Percentiles rank a stretch among this genome's conserved stretches.
phyloP scores from a whole-genome alignment of 2,888 invertebrate genomes.

The Halictus quadricinctus region DNA sequence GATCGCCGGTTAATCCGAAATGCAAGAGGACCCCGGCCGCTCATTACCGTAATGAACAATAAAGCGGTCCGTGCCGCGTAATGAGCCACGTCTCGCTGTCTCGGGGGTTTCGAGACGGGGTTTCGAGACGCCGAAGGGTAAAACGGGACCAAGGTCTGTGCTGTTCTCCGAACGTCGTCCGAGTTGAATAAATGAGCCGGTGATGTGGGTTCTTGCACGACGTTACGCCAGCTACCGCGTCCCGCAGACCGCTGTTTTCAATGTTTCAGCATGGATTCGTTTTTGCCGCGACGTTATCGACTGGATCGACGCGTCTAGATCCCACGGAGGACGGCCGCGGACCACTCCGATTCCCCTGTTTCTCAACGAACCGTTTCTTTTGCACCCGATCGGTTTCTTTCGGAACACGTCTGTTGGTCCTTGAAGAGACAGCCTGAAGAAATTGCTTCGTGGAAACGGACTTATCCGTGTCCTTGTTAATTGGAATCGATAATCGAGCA shows the following conservation, averaged over 20 bases:
- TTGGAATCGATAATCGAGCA: background rate
- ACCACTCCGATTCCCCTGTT: background rate
- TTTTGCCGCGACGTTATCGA: slow-evolving; percentile 11
- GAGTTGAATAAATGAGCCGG: slow-evolving; percentile 43
- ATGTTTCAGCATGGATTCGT: slow-evolving; percentile 2
- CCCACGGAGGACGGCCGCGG: background rate
- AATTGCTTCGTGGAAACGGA: background rate
- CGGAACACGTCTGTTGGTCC: background rate
- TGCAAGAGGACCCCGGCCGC: slow-evolving; percentile 61
- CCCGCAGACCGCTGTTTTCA: slow-evolving; percentile 8
- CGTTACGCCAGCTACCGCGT: slow-evolving; percentile 22
- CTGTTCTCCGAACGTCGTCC: slow-evolving; percentile 25
- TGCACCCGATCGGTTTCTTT: slow-evolving; percentile 12
- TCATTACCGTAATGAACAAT: slow-evolving; percentile 79
- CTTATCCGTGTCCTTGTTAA: background rate
- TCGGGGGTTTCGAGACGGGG: slow-evolving; percentile 11
- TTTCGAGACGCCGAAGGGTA: slow-evolving; percentile 41
- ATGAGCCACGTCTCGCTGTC: slow-evolving; percentile 69
- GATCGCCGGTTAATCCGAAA: slow-evolving; percentile 75
- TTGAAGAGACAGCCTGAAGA: background rate
- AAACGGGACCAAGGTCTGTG: slow-evolving; percentile 32
- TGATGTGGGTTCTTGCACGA: slow-evolving; percentile 26
- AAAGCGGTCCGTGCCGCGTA: slow-evolving; percentile 69
- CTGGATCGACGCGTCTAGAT: slow-evolving; percentile 3
- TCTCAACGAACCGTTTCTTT: background rate